Evolutionary conservation across 2,888 invertebrate genomes (phyloP).

Genomic region (Tortrix viridana): DNA sequence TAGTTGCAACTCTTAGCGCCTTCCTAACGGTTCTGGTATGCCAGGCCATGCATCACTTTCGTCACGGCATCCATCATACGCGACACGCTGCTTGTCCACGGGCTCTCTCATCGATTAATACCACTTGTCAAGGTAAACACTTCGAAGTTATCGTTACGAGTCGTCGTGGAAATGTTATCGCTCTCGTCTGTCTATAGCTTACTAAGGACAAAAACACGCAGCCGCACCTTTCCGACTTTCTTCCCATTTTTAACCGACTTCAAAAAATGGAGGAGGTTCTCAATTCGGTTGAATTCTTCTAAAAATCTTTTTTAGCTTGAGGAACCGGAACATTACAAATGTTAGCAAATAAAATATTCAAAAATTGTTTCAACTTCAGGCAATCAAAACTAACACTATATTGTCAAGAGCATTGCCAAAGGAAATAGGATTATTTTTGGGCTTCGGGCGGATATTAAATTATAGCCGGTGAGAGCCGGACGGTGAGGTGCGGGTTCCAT

Average conservation of each 20-base stretch:
- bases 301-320: no score
- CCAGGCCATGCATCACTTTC: conserved; percentile 52
- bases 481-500: conserved; percentile 71
- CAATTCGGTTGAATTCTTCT: no score
- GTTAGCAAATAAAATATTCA: no score
- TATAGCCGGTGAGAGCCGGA: conserved; percentile 71
- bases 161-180: conserved; percentile 31
- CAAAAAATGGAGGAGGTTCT: no score
- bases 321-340: no score
- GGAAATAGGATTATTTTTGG: conserved; percentile 77
- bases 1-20: conserved; percentile 24
- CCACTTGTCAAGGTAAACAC: conserved; percentile 41
- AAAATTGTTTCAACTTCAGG: no score
- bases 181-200: conserved; percentile 18
- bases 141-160: conserved; percentile 18
- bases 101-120: conserved; percentile 44
- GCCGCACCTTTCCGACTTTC: conserved; percentile 19
- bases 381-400: conserved; percentile 41
- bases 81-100: conserved; percentile 40
- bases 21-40: conserved; percentile 35
- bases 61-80: conserved; percentile 53
- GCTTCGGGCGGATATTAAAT: conserved; percentile 82
- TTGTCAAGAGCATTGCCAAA: conserved; percentile 60
- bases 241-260: conserved; percentile 16
- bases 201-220: conserved; percentile 6